Evolutionary conservation across 1,140 invertebrate species (phyloP), one percentile per base, ranked within the genome.

Genomic region (Sesamia nonagrioides): DNA sequence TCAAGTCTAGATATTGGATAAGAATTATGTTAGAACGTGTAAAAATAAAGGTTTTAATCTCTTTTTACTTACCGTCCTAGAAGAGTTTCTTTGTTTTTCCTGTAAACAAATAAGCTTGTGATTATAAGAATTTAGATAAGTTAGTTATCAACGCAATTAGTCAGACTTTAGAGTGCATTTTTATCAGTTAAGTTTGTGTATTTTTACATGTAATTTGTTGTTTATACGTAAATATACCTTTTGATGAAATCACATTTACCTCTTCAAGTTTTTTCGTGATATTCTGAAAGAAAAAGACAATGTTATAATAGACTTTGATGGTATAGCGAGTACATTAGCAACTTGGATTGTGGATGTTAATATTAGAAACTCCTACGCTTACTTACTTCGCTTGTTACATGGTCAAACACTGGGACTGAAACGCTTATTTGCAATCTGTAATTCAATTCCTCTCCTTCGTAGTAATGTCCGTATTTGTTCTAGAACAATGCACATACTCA

Each of bases 1-100:
- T 9, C 0, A 45, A 0, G 9, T 2, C 37, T 40, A 40, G 37
- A 7, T 40, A 11, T 45, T 45, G 1, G 2, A 11, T 11, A 45
- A 45, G 11, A 13, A 45, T 45, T 45, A 45, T 9, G 42, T 45
- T 45, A 45, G 2, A 3, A 45, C 0, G 8, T 7, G 42, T 11
- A 9, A 45, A 45, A 45, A 45, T 45, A 45, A 40, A 45, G 13
- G 1, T 40, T 40, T 40, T 40, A 40, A 40, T 40, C 27, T 2
- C 42, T 45, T 45, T 11, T 18, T 73, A 60, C 56, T 89, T 89
- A 92, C 92, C 89, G 89, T 92, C 82, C 92, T 85, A 11, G 92
- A 93, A 60, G 91, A 84, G 60, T 89, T 90, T 81, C 91, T 88
- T 85, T 91, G 88, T 77, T 89, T 91, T 88, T 93, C 91, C 91